phyloP scores from a whole-genome alignment of 2,113 vertebrate species.

The Coreoperca whiteheadi region DNA sequence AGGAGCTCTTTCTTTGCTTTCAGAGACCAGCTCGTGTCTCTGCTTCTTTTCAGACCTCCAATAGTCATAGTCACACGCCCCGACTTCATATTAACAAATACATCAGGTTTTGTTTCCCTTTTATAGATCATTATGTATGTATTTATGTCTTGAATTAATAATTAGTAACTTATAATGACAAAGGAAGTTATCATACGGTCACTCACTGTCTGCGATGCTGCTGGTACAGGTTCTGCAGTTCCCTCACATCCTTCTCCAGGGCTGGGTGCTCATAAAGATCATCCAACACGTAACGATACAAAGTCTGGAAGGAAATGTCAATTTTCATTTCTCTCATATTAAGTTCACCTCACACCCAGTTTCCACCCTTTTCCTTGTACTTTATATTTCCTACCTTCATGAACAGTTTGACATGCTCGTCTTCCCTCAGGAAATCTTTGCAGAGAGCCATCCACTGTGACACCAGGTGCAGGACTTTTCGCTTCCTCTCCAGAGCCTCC shows the following conservation, averaged over 20 bases:
- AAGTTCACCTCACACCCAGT: constrained; percentile 8
- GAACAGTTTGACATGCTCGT: constrained; percentile 93
- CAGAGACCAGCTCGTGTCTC: constrained; percentile 22
- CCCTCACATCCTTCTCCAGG: constrained; percentile 92
- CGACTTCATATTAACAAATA: constrained; percentile 1
- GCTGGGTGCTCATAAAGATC: constrained; percentile 94
- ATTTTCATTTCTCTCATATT: constrained; percentile 33
- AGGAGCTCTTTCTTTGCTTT: constrained; percentile 64
- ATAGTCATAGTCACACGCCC: constrained; percentile 1
- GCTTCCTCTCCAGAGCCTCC: constrained; percentile 91
- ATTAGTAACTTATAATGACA: not conserved
- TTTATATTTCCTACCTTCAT: constrained; percentile 88
- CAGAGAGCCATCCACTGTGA: constrained; percentile 94
- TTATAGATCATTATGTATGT: not conserved
- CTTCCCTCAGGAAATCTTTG: constrained; percentile 91
- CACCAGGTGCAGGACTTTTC: constrained; percentile 93
- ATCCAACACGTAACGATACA: constrained; percentile 93
- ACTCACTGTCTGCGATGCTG: constrained; percentile 96
- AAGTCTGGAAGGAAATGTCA: constrained; percentile 84
- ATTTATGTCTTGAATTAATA: not conserved
- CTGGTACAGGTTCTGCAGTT: constrained; percentile 93
- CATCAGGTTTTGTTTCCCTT: not conserved
- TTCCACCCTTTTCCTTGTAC: constrained; percentile 11
- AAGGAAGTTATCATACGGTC: not conserved
- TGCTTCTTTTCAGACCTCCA: constrained; percentile 33